Percentiles rank a stretch among this genome's conserved stretches.
These are phyloP conservation scores for Felis chaus DNA, from an alignment of 2,113 vertebrate genomes.

Conservation along the genomic window DNA sequence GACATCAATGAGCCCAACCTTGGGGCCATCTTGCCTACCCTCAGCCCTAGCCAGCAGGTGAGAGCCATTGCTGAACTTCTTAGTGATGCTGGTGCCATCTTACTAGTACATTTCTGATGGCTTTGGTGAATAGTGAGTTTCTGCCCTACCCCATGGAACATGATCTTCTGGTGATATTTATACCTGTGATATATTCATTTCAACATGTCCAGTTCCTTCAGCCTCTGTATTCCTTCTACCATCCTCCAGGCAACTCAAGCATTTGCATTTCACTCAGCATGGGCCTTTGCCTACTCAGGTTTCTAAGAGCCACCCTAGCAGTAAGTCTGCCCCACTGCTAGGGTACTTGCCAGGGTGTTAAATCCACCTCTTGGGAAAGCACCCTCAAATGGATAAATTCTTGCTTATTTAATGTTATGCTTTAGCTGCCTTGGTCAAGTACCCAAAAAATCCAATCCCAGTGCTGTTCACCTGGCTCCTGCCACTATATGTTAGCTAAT, in stretches of 20 bases:
- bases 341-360: neutral
- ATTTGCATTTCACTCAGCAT: neutral
- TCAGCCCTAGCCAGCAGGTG: neutral
- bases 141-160: neutral
- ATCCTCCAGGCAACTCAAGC: neutral
- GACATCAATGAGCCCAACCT: neutral
- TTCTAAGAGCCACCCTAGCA: neutral
- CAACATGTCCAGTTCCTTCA: conserved; percentile 16
- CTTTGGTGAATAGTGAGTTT: conserved; percentile 6
- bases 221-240: neutral
- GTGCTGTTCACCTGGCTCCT: neutral
- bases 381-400: neutral
- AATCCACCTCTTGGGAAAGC: neutral
- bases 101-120: neutral
- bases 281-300: neutral
- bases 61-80: neutral
- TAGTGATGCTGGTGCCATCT: neutral
- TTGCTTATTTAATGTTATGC: conserved; percentile 23
- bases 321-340: neutral
- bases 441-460: conserved; percentile 22
- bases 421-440: neutral
- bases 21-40: neutral
- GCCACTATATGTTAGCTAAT: neutral
- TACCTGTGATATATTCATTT: neutral
- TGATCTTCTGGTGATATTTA: neutral